These are phyloP conservation scores for Chaenogobius annularis DNA, from an alignment of 2,113 vertebrate genomes.

Conservation along the genomic window DNA sequence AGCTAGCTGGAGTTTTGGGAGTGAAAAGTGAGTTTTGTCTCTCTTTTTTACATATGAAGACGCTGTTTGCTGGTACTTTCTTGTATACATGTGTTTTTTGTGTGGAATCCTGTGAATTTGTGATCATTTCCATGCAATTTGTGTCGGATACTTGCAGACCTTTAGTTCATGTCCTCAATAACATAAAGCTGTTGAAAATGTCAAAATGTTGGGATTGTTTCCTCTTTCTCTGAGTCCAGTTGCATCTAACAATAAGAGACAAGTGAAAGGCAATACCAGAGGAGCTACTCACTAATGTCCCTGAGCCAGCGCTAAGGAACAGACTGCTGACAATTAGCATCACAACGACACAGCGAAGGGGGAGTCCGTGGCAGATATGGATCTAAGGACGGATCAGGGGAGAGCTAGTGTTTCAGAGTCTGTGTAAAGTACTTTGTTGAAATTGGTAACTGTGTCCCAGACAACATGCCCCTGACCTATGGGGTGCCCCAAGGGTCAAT, in stretches of 20 bases:
- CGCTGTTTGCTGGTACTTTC: too few species aligned
- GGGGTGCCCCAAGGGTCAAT: too few species aligned
- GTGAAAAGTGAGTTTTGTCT: too few species aligned
- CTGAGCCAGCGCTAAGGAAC: constrained; percentile 36
- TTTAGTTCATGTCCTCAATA: too few species aligned
- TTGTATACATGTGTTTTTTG: too few species aligned
- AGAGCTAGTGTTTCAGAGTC: constrained; percentile 65
- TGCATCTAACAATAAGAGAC: constrained; percentile 21
- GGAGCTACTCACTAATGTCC: constrained; percentile 43
- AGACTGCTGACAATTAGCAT: constrained; percentile 63
- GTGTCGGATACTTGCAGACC: too few species aligned
- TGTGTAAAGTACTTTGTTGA: constrained; percentile 8
- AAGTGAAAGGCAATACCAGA: constrained; percentile 53
- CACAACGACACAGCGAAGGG: constrained; percentile 37
- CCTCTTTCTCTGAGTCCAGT: constrained; percentile 17
- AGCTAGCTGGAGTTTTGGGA: too few species aligned
- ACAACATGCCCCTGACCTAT: too few species aligned
- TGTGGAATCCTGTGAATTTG: too few species aligned
- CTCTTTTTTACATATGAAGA: too few species aligned
- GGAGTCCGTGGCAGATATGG: constrained; percentile 42
- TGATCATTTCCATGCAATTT: too few species aligned
- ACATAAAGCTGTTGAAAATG: background rate
- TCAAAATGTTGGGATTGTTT: background rate
- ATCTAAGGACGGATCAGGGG: constrained; percentile 54
- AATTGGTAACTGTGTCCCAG: too few species aligned